Base-by-base conservation (phyloP, 2,797 vertebrate species). In the Lepus oiostolus region DNA sequence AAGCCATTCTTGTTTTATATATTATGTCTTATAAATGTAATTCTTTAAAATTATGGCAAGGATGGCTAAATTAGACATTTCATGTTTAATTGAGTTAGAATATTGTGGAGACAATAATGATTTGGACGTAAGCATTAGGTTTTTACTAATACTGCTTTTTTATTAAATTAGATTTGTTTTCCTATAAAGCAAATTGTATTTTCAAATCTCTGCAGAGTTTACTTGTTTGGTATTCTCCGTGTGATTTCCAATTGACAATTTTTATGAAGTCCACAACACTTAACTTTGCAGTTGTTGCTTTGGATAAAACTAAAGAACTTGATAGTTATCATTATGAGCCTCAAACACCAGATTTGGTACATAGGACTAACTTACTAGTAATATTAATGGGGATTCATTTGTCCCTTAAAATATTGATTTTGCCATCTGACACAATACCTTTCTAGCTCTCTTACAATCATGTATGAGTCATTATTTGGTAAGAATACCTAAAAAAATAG, bases 91-190 rank as follows among this genome's bases (percentile, higher is more conserved):
- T 67, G 11, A 4, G 28, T 9, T 12, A 77, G 26, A 62, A 2
- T 75, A 70, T 26, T 35, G 5, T 75, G n/a, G 13, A 67, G 4
- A 2, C n/a, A 92, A 50, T 70, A 58, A 32, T 30, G 82, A 42
- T 65, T 94, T 85, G 70, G 5, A 77, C n/a, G 4, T 54, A 26
- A 80, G 50, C 4, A 65, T 30, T 62, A 24, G 50, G 87, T 86
- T 95, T 86, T 13, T 72, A 26, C 47, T 63, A 76, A 80, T 68
- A 0, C 4, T 75, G 19, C 1, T 84, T 75, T 81, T 80, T 79
- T 17, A 83, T 60, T 74, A 74, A 93, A 47, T 92, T 90, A 62
- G 2, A 16, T 68, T 77, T 86, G 5, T 58, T 87, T 95, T 89
- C 16, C 50, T 76, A 63, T 4, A 93, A 93, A 95, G 8, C 30